These are phyloP conservation scores for Phymastichus coffea DNA, from an alignment of 1,140 invertebrate species.

Conservation along the genomic window DNA sequence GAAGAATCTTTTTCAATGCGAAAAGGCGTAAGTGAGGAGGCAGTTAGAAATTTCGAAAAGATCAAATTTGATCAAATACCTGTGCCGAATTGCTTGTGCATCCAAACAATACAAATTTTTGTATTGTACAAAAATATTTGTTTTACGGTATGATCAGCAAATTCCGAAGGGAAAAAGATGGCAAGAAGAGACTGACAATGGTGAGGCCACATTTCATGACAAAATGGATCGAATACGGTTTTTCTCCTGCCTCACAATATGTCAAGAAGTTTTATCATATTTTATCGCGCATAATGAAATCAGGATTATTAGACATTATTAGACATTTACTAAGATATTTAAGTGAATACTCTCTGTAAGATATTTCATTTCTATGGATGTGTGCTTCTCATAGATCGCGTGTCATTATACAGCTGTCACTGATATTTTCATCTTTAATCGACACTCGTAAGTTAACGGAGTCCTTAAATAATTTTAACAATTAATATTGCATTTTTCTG, in stretches of 20 bases:
- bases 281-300: not conserved
- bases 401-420: no score
- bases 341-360: no score
- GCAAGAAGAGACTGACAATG: not conserved
- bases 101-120: not conserved
- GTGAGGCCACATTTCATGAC: not conserved
- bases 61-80: not conserved
- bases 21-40: no score
- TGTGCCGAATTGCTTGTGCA: fast-evolving
- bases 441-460: no score
- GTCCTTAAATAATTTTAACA: no score
- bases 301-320: not conserved
- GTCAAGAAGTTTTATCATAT: not conserved
- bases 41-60: fast-evolving
- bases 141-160: not conserved
- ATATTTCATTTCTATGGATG: no score
- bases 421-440: no score
- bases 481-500: no score
- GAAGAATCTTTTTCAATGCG: not conserved
- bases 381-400: no score
- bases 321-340: no score
- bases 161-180: not conserved
- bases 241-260: constrained; percentile 1
- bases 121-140: not conserved
- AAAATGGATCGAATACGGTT: not conserved